phyloP scores from a whole-genome alignment of 2,113 vertebrate genomes.

The Procavia capensis region DNA sequence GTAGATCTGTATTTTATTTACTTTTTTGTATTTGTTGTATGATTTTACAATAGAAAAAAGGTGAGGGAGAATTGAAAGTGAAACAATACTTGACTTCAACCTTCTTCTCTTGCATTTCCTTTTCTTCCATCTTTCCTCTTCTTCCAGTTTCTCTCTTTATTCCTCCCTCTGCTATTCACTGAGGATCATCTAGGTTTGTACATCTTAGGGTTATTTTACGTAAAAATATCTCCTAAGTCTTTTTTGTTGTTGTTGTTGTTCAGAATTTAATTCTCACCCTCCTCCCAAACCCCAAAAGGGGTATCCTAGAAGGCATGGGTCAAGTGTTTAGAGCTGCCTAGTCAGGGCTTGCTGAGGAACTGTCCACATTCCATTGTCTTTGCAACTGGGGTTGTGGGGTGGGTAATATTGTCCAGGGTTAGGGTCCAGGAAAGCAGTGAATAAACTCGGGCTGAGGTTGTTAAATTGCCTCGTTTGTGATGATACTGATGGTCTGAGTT shows the following conservation, averaged over 20 bases:
- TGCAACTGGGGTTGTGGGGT: not conserved
- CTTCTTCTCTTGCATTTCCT: not conserved
- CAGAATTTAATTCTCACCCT: constrained; percentile 5
- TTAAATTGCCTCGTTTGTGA: not conserved
- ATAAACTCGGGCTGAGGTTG: constrained; percentile 40
- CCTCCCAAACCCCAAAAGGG: not conserved
- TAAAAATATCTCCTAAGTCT: not conserved
- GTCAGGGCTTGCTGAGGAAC: not conserved
- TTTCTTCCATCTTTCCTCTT: too few species aligned
- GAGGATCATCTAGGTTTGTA: not conserved
- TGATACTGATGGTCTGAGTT: not conserved
- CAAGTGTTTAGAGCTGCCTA: not conserved
- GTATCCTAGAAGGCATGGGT: not conserved
- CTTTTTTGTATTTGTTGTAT: not conserved
- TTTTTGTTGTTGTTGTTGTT: not conserved
- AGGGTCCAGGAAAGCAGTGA: constrained; percentile 18
- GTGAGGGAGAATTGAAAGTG: not conserved
- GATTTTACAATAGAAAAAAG: not conserved
- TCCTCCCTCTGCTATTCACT: not conserved
- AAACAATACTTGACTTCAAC: not conserved
- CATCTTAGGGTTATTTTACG: constrained; percentile 3
- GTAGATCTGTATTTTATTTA: not conserved
- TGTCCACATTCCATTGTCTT: constrained; percentile 8
- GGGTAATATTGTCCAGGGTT: not conserved
- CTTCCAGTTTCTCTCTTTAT: not conserved